phyloP scores from a whole-genome alignment of 2,797 vertebrate species.

The Miichthys miiuy region DNA sequence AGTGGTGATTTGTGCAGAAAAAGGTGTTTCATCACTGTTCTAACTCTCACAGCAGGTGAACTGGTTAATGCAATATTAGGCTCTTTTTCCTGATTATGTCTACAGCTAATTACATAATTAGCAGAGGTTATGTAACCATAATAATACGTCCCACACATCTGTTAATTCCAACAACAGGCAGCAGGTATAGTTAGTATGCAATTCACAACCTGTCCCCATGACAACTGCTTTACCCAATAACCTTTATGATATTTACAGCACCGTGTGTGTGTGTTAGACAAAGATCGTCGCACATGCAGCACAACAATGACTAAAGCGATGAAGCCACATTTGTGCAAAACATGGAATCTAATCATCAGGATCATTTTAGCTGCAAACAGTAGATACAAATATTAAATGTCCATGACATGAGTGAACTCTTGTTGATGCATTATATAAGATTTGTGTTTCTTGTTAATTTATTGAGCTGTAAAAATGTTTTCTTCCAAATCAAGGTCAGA shows the following conservation, averaged over 20 bases:
- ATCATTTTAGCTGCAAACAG: neutral
- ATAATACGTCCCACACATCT: conserved; percentile 48
- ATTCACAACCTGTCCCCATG: conserved; percentile 43
- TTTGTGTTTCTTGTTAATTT: neutral
- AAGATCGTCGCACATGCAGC: conserved; percentile 22
- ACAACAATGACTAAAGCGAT: conserved; percentile 4
- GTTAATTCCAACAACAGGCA: conserved; percentile 44
- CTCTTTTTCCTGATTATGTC: conserved; percentile 37
- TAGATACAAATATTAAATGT: neutral
- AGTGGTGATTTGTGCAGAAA: conserved; percentile 8
- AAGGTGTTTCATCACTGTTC: conserved; percentile 10
- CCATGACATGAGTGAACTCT: no score
- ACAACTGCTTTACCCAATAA: conserved; percentile 53
- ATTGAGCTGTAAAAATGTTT: neutral
- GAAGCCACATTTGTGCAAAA: neutral
- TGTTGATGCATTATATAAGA: no score
- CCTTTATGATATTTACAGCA: conserved; percentile 35
- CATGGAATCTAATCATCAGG: neutral
- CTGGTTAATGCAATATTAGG: conserved; percentile 43
- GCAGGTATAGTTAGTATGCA: conserved; percentile 44
- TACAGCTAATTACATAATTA: conserved; percentile 50
- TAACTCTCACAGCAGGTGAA: conserved; percentile 43
- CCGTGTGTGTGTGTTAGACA: conserved; percentile 1
- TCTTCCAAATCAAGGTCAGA: conserved; percentile 5
- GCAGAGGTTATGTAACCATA: conserved; percentile 32